Evolutionary conservation across 2,797 vertebrate species (phyloP), one percentile per base, ranked within the genome.

Genomic region (Microctenopoma lineatum): DNA sequence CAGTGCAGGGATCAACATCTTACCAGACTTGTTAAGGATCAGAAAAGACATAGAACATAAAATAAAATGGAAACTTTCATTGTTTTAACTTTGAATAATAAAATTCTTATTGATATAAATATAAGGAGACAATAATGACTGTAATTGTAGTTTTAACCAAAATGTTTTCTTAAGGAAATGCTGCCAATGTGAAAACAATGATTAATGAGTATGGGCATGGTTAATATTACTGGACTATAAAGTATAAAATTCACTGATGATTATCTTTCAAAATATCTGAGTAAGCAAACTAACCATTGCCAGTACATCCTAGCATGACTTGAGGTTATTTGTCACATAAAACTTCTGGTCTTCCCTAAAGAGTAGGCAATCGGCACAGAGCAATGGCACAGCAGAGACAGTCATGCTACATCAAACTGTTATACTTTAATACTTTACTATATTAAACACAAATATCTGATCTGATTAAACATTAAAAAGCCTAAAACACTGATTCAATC

Each of bases 281-380:
- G 39, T n/a, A 32, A n/a, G 8, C 2, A 27, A 46, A 60, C 25
- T 1, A 26, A 55, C 21, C 36, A 54, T 41, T 41, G 34, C 7
- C 27, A 26, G 44, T 27, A n/a, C 34, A 41, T 47, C 4, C 27
- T 32, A 32, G 5, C 29, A 32, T 32, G 29, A 7, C n/a, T 41
- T 27, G 8, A 34, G 6, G 26, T 25, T 11, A 59, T 53, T 52
- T 27, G 41, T 12, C 1, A 51, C 4, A 1, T 21, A 1, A 12
- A 47, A 39, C 16, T 34, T 34, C 4, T n/a, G 5, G 52, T 38
- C 56, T 58, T 32, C 11, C 66, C 50, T 56, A 47, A 51, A 57
- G 6, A 56, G 29, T 32, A 63, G 5, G 29, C 25, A 34, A 55
- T 55, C 57, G 21, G 26, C 26, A 27, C 26, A 6, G 3, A 26